Evolutionary conservation across 2,113 vertebrate genomes (phyloP), one percentile per base, ranked within the genome.

Genomic region (Chamaea fasciata): DNA sequence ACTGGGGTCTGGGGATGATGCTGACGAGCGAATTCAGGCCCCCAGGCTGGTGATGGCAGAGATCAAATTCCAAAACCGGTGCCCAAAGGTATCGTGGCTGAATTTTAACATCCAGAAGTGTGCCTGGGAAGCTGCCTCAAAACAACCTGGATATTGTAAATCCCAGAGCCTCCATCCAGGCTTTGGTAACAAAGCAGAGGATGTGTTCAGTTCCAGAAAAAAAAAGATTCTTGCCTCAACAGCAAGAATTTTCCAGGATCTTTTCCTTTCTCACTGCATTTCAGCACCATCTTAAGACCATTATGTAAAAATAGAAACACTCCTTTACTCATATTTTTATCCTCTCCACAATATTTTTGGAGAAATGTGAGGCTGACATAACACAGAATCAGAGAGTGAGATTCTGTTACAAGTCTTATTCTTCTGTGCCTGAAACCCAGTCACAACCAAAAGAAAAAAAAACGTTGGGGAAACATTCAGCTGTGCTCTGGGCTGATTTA

Each of bases 231-330:
- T 91, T 96, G 70, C 63, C 78, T 82, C 56, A 83, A 50, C 44
- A 91, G 87, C 74, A 91, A 83, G 57, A 90, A 64, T n/a, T 80
- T 91, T 64, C 83, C 56, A 60, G 92, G 47, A 52, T 87, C 70
- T 71, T 89, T 90, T 87, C 85, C 75, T 56, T 91, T 90, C 70
- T 76, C 49, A 13, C 46, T 96, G 90, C 82, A 35, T 96, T 90
- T 94, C 92, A 92, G 90, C 70, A 96, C 84, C 78, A 94, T 93
- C 82, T 87, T 88, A 95, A 92, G 82, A 94, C 74, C 69, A 52
- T 83, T 39, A 78, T 47, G 56, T 63, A 94, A 92, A 94, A 95
- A 60, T 41, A 90, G 90, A 85, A 95, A 56, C 57, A 49, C n/a
- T 52, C 15, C 39, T 93, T 84, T 87, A 41, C 44, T 87, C 44